Evolutionary conservation across 2,797 vertebrate species (phyloP), one percentile per base, ranked within the genome.

Genomic region (Catharus ustulatus): DNA sequence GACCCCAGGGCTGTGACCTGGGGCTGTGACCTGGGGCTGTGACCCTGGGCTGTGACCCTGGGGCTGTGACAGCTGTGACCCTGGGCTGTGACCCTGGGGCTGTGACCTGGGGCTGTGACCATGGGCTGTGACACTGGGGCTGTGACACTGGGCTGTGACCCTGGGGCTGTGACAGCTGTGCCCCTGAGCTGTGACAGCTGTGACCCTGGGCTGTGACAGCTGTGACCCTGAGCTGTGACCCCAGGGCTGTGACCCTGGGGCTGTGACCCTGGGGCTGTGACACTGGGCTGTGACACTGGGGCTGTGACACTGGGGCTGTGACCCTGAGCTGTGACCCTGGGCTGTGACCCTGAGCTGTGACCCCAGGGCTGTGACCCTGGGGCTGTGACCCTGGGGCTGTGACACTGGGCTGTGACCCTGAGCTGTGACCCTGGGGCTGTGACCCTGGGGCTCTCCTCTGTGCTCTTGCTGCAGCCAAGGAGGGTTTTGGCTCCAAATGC

Each of bases 351-450:
- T 51, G 14, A n/a, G 48, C 29, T 38, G 34, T 16, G 61, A 23
- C 36, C 51, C 46, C 15, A 0, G 0, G 29, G 13, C 5, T 68
- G 15, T 10, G 26, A 15, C 24, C n/a, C n/a, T n/a, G 8, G 8
- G 8, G 34, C 34, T 34, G 34, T 30, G 51, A 52, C 51, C 27
- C 27, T 51, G 14, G 4, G 40, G 51, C 32, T 30, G 6, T 18
- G 49, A 52, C 49, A 6, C 27, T 51, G 20, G 45, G 45, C 7
- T 43, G 17, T 43, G 18, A 11, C 57, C 15, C 57, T 12, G 2
- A 30, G 18, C 11, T 38, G 5, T 20, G 43, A 40, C 57, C 22
- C 57, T 8, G 5, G 40, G 51, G 18, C 18, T 36, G 5, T 20
- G 43, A 40, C 57, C 22, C 57, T 8, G 5, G 40, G 51, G 18